phyloP scores from a whole-genome alignment of 2,888 invertebrate genomes.

The Macaria notata region DNA sequence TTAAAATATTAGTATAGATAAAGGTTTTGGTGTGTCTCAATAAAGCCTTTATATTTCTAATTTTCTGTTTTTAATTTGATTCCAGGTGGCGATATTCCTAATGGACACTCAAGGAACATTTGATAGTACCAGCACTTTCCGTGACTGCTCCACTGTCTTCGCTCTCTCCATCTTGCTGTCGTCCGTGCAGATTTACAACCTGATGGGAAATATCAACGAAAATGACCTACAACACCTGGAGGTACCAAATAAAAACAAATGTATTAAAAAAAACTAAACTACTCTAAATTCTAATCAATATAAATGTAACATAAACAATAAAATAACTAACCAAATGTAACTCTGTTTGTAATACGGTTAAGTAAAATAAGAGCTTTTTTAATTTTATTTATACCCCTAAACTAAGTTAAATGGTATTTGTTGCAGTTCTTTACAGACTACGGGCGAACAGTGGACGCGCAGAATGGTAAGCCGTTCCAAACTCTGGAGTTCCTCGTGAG shows the following conservation, averaged over 20 bases:
- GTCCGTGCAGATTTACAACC: constrained; percentile 3
- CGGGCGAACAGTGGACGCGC: background rate
- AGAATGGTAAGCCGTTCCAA: constrained; percentile 72
- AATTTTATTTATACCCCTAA: no score
- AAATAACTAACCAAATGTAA: no score
- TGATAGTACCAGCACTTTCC: constrained; percentile 96
- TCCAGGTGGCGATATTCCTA: constrained; percentile 3
- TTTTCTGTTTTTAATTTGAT: background rate
- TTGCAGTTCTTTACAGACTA: constrained; percentile 1
- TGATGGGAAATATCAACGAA: background rate
- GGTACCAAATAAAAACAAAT: background rate
- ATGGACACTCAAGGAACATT: constrained; percentile 93
- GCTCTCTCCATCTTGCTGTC: constrained; percentile 90
- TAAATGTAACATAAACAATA: no score
- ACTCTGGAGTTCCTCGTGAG: constrained; percentile 2
- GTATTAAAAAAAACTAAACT: no score
- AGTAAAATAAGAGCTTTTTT: no score
- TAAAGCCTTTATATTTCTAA: no score
- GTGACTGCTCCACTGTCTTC: constrained; percentile 89
- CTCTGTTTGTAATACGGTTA: no score
- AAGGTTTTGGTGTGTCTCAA: no score
- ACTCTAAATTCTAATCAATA: no score
- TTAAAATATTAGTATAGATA: no score
- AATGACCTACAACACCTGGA: background rate
- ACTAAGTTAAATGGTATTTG: background rate